A percentile compares a stretch with the other conserved stretches of the same genome.
Conservation (phyloP, 2,888 invertebrate genomes). For the Oscheius sp. region DNA sequence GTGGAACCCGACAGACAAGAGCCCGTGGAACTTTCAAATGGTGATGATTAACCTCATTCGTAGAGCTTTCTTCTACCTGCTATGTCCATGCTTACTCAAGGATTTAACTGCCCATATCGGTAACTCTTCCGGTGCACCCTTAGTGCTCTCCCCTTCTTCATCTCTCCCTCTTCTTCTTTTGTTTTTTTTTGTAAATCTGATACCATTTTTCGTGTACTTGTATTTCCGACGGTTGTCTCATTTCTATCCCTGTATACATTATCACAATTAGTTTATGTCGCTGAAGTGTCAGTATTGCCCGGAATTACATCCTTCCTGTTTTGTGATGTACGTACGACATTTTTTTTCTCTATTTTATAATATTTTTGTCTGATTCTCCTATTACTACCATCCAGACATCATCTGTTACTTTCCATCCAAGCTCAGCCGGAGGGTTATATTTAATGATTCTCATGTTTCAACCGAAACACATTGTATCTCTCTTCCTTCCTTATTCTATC, state of each 20-base stretch:
- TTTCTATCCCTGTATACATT: slow-evolving; percentile 1
- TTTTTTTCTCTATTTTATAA: not conserved
- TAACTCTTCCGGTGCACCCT: slow-evolving; percentile 18
- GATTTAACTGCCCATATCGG: slow-evolving; percentile 12
- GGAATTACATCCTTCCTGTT: not conserved
- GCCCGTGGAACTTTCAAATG: slow-evolving; percentile 8
- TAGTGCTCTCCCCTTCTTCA: slow-evolving; percentile 14
- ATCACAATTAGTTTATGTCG: slow-evolving; percentile 7
- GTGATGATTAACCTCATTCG: not conserved
- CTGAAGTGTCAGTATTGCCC: slow-evolving; percentile 18
- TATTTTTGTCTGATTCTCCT: not conserved
- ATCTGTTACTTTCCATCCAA: too few species aligned
- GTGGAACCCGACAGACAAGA: slow-evolving; percentile 2
- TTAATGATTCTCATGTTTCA: slow-evolving; percentile 23
- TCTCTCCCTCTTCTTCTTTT: not conserved
- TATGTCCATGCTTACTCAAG: slow-evolving; percentile 6
- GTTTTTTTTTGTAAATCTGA: not conserved
- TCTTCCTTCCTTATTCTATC: not conserved
- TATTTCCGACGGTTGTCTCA: slow-evolving; percentile 5
- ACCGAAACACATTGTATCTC: not conserved
- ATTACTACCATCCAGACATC: too few species aligned
- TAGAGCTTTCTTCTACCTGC: slow-evolving; percentile 3
- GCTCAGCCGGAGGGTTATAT: slow-evolving; percentile 18
- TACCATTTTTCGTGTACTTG: slow-evolving; percentile 8
- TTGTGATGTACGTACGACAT: not conserved